Conservation (phyloP, 2,113 vertebrate genomes). For the Pristiophorus japonicus region DNA sequence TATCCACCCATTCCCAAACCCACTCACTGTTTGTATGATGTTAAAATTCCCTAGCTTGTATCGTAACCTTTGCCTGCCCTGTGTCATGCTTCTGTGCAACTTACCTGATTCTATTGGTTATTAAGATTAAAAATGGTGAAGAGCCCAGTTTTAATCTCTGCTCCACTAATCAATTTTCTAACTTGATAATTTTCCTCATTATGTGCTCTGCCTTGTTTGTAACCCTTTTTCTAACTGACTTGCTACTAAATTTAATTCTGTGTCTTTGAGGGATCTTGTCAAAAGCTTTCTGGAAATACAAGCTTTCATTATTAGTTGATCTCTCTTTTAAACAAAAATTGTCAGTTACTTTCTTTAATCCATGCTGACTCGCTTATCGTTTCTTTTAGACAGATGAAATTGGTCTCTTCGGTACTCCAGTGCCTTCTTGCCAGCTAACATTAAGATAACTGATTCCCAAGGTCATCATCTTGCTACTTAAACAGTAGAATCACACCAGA, state of each 20-base stretch:
- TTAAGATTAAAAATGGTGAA: background rate
- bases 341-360: background rate
- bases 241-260: background rate
- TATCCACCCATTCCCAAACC: too few species aligned
- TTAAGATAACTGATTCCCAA: background rate
- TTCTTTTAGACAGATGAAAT: background rate
- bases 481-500: background rate
- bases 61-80: background rate
- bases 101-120: background rate
- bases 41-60: background rate
- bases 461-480: background rate
- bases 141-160: background rate
- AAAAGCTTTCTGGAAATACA: background rate
- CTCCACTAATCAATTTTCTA: background rate
- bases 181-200: background rate
- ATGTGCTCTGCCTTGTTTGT: background rate
- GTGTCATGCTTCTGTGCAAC: background rate
- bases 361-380: background rate
- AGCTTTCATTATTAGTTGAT: background rate
- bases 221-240: background rate
- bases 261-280: background rate
- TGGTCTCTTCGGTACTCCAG: background rate
- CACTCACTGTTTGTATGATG: too few species aligned
- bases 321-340: background rate
- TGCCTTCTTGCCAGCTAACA: background rate